Base-by-base conservation (phyloP, 1,140 invertebrate species). In the Drosophila leontia region DNA sequence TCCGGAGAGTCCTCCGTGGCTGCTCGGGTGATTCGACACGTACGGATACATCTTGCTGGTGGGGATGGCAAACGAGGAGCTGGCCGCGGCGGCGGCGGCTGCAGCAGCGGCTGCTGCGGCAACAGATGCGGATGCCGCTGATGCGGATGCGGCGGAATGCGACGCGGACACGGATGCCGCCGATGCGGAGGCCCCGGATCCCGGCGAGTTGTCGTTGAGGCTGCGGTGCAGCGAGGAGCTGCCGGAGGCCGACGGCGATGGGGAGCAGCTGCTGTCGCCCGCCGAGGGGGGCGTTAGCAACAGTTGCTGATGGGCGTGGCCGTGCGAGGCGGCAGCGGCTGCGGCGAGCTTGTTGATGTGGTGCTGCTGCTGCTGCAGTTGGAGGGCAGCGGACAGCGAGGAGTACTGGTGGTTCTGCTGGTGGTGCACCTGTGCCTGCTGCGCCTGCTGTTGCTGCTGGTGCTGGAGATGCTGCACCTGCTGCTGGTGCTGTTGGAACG, bases 11-110 rank as follows among this genome's bases (percentile, higher is more conserved):
- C 94, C 94, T 72, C 86, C 90, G 64, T 83, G 94, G 92, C 78
- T 94, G 93, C 53, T 93, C 92, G 94, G 94, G 86, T 94, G 94
- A 78, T 95, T 93, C 61, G 95, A 93, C 90, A 95, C 94, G 93
- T 95, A 96, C 9, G 95, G 95, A 92, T 96, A 96, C 95, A 96
- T 95, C 93, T 95, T 95, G 72, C 94, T 92, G 71, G 91, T 92
- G 70, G 88, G 87, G 59, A 91, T 91, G 71, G 91, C 90, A 80
- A 92, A 93, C 61, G 94, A 93, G 64, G 94, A 94, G 58, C 94
- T 94, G 50, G 94, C 94, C 59, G 95, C 95, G 96, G 90, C 95
- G 92, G 95, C 93, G 83, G 94, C 93, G 93, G 94, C 70, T 15
- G 94, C 94, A 45, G 95, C 95, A 95, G 90, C 95, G 92, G 95